Conservation (phyloP, 2,113 vertebrate genomes). For the Ageneiosus marmoratus region DNA sequence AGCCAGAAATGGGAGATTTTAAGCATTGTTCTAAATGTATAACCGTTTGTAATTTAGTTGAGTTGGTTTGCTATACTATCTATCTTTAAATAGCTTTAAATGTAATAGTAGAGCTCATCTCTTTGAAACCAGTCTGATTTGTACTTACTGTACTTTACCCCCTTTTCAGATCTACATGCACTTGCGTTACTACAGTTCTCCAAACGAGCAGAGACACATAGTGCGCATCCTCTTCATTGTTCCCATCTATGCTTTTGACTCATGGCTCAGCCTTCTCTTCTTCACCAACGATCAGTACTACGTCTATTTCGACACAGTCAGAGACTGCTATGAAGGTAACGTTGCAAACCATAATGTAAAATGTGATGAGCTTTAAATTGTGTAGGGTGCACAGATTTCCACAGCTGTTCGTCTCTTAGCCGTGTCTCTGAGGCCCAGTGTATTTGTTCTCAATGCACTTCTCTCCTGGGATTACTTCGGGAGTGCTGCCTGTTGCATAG, state of each 20-base stretch:
- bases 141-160: neutral
- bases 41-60: neutral
- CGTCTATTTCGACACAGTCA: conserved; percentile 95
- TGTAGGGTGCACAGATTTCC: neutral
- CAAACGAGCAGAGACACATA: conserved; percentile 95
- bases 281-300: conserved; percentile 99
- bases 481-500: conserved; percentile 74
- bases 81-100: neutral
- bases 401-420: neutral
- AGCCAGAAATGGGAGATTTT: neutral
- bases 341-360: neutral
- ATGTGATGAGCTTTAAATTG: neutral
- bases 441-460: conserved; percentile 23
- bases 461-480: conserved; percentile 44
- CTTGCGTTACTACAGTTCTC: conserved; percentile 91
- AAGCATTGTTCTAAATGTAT: neutral
- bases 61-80: neutral
- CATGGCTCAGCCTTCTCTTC: conserved; percentile 98
- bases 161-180: conserved; percentile 94
- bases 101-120: neutral
- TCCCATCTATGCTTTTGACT: conserved; percentile 97
- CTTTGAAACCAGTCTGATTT: neutral
- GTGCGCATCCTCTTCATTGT: conserved; percentile 98
- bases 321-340: conserved; percentile 98
- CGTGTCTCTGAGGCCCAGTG: conserved; percentile 9